These are phyloP conservation scores for Dasypolia templi DNA, from an alignment of 2,888 invertebrate genomes.

Conservation along the genomic window DNA sequence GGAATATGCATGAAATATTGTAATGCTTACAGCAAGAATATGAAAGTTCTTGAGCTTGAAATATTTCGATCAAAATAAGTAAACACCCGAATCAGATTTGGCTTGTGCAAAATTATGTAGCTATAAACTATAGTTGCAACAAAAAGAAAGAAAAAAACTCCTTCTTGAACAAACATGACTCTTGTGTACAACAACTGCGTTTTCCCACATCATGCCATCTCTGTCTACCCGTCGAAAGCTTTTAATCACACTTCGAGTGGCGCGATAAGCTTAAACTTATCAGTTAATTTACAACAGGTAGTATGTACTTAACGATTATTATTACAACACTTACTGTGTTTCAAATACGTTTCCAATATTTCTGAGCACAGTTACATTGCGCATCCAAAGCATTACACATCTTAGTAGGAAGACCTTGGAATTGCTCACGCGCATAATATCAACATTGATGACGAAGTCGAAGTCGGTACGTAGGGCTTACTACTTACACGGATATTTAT, in stretches of 20 bases:
- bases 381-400: conserved; percentile 54
- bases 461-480: conserved; percentile 56
- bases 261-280: conserved; percentile 67
- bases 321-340: conserved; percentile 51
- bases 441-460: conserved; percentile 57
- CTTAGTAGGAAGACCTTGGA: conserved; percentile 63
- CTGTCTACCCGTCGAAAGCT: conserved; percentile 59
- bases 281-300: conserved; percentile 68
- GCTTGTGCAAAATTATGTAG: neutral
- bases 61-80: neutral
- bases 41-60: neutral
- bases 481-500: conserved; percentile 53
- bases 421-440: conserved; percentile 53
- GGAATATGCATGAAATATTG: neutral
- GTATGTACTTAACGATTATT: conserved; percentile 56
- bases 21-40: neutral
- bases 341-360: conserved; percentile 15
- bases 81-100: neutral
- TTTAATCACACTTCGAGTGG: conserved; percentile 68
- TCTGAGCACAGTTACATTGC: conserved; percentile 49
- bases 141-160: too few relatives aligned
- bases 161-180: conserved; percentile 21
- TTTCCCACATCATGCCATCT: conserved; percentile 64
- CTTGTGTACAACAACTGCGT: conserved; percentile 57
- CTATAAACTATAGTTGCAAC: too few relatives aligned